Percentiles rank a stretch among this genome's conserved stretches.
phyloP scores from a whole-genome alignment of 37 sponge, comb jelly and placozoan genomes.

The Beroe forskalii region DNA sequence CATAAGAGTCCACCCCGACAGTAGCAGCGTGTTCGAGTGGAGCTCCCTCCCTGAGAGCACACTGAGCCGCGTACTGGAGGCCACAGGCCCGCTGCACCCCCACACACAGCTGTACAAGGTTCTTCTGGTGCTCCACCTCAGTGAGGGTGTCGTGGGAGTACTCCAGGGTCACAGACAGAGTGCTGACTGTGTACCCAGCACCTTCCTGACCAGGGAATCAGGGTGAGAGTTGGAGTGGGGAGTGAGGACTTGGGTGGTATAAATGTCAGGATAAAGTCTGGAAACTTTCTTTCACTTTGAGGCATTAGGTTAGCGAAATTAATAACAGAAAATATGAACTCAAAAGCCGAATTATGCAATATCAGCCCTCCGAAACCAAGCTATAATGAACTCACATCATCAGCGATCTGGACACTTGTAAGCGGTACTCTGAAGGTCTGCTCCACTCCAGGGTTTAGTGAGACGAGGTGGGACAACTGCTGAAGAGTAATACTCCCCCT shows the following conservation, averaged over 20 bases:
- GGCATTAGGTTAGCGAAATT: too few relatives aligned
- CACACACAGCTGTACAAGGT: constrained; percentile 46
- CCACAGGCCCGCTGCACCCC: constrained; percentile 37
- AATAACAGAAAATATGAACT: too few relatives aligned
- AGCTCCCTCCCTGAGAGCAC: background rate
- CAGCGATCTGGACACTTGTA: constrained; percentile 21
- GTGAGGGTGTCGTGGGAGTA: constrained; percentile 16
- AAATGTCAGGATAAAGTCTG: too few relatives aligned
- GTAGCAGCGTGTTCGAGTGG: constrained; percentile 49
- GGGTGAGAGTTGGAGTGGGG: background rate
- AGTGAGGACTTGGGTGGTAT: too few relatives aligned
- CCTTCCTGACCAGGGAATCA: background rate
- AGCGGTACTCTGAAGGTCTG: background rate
- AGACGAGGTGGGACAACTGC: constrained; percentile 43
- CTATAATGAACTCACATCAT: constrained; percentile 49
- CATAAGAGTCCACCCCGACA: constrained; percentile 20
- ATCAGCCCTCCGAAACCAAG: too few relatives aligned
- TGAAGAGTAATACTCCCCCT: constrained; percentile 68
- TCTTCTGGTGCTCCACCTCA: background rate
- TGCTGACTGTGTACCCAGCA: constrained; percentile 12
- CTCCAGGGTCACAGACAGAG: constrained; percentile 21
- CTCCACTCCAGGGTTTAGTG: constrained; percentile 2
- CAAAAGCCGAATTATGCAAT: too few relatives aligned
- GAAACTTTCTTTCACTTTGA: too few relatives aligned
- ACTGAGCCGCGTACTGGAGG: constrained; percentile 39